Conservation (phyloP, 2,797 vertebrate genomes). For the Chaunax sp. region DNA sequence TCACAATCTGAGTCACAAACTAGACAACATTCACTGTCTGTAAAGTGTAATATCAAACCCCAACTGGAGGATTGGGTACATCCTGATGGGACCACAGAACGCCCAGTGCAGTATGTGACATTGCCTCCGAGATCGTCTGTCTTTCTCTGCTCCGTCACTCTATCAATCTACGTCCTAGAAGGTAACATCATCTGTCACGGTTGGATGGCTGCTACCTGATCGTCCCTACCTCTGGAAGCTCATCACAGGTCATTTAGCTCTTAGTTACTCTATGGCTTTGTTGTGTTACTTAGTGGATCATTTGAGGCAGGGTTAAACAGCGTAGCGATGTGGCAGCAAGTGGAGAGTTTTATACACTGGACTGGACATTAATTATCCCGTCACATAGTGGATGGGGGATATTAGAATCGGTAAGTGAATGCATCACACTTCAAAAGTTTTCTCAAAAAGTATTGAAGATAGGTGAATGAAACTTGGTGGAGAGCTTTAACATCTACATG, state of each 20-base stretch:
- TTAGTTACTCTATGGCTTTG: conserved; percentile 55
- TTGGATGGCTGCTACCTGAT: conserved; percentile 59
- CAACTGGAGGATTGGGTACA: conserved; percentile 4
- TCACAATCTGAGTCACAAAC: conserved; percentile 11
- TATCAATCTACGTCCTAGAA: conserved; percentile 42
- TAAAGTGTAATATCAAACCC: conserved; percentile 59
- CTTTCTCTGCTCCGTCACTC: conserved; percentile 49
- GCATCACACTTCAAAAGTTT: too few relatives aligned
- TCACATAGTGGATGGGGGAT: too few relatives aligned
- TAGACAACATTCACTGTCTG: conserved; percentile 13
- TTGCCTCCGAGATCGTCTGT: conserved; percentile 55
- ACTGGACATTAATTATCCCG: neutral
- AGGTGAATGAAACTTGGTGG: too few relatives aligned
- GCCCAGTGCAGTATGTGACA: conserved; percentile 20
- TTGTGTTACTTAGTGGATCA: conserved; percentile 36
- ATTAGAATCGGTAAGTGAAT: too few relatives aligned
- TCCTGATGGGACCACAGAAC: conserved; percentile 26
- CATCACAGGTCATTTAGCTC: conserved; percentile 55
- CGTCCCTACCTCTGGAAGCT: conserved; percentile 34
- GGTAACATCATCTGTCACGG: conserved; percentile 71
- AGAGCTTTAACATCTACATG: too few relatives aligned
- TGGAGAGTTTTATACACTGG: neutral
- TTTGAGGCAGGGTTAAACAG: conserved; percentile 53
- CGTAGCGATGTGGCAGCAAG: neutral
- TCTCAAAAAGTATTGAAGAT: too few relatives aligned